Conservation (phyloP, 2,797 vertebrate genomes). For the Dipus sagitta region DNA sequence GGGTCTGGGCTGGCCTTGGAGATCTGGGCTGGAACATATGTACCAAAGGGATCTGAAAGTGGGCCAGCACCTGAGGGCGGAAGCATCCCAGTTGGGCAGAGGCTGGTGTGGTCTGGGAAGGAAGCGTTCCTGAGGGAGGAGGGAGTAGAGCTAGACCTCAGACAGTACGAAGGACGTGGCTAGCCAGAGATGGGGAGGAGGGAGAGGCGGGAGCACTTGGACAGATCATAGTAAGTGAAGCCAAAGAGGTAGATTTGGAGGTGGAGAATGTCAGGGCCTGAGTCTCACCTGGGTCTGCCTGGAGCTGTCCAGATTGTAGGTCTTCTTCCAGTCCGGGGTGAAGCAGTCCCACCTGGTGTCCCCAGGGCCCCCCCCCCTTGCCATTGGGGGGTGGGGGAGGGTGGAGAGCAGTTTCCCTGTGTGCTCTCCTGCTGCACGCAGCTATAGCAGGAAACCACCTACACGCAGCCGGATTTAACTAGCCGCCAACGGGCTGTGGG, state of each 20-base stretch:
- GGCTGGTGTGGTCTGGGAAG: slow-evolving; percentile 28
- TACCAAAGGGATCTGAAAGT: slow-evolving; percentile 14
- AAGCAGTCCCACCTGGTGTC: slow-evolving; percentile 54
- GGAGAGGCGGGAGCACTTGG: background rate
- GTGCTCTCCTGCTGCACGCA: slow-evolving; percentile 69
- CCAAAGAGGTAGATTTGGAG: background rate
- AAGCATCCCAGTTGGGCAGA: background rate
- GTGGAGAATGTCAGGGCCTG: background rate
- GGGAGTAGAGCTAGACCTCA: slow-evolving; percentile 7
- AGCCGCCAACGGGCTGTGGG: slow-evolving; percentile 81
- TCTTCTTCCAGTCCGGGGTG: slow-evolving; percentile 25
- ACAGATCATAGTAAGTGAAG: background rate
- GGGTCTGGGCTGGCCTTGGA: background rate
- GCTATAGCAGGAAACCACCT: slow-evolving; percentile 83
- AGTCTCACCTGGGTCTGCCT: background rate
- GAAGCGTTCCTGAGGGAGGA: background rate
- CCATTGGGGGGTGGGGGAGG: background rate
- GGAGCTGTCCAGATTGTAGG: background rate
- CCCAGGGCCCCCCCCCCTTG: slow-evolving; percentile 65
- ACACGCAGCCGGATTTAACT: slow-evolving; percentile 80
- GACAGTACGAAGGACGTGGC: slow-evolving; percentile 14
- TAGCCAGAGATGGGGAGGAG: background rate
- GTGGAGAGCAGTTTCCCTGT: slow-evolving; percentile 70
- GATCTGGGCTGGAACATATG: background rate
- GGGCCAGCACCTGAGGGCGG: background rate